These are phyloP conservation scores for Ferdinandea cuprea DNA, from an alignment of 2,888 invertebrate species.

Conservation along the genomic window DNA sequence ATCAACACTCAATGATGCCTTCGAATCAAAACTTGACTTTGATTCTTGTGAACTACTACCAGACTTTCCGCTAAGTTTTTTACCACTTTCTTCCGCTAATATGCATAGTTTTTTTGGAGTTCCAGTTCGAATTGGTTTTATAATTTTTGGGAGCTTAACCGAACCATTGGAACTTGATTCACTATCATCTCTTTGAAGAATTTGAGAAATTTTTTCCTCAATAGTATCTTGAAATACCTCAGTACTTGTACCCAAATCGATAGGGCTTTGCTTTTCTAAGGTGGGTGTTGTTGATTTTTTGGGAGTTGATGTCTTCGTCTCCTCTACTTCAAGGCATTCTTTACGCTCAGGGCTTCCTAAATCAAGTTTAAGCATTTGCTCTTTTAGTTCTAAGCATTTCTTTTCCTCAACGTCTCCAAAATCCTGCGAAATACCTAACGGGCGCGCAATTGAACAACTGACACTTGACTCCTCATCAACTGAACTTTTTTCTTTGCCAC, in stretches of 20 bases:
- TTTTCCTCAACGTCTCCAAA: constrained; percentile 86
- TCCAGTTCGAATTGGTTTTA: constrained; percentile 80
- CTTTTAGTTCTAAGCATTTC: constrained; percentile 85
- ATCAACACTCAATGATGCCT: constrained; percentile 87
- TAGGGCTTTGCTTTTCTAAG: constrained; percentile 86
- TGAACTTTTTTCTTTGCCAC: constrained; percentile 86
- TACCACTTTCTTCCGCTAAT: constrained; percentile 83
- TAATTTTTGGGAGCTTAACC: constrained; percentile 84
- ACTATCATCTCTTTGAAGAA: constrained; percentile 84
- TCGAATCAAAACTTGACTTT: constrained; percentile 86
- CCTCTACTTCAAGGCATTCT: constrained; percentile 81
- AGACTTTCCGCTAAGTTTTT: constrained; percentile 78
- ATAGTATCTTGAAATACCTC: constrained; percentile 83
- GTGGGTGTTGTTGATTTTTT: constrained; percentile 85
- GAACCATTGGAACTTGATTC: constrained; percentile 86
- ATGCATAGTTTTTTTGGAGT: constrained; percentile 82
- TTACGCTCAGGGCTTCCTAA: constrained; percentile 83
- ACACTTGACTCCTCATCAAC: constrained; percentile 89
- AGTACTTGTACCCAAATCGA: constrained; percentile 86
- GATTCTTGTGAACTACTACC: constrained; percentile 84
- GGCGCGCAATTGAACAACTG: constrained; percentile 91
- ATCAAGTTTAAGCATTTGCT: constrained; percentile 86
- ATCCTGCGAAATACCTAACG: constrained; percentile 90
- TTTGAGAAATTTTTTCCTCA: constrained; percentile 83
- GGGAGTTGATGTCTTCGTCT: constrained; percentile 83